Base-by-base conservation (phyloP, 1,140 invertebrate species). In the Bombus haemorrhoidalis region DNA sequence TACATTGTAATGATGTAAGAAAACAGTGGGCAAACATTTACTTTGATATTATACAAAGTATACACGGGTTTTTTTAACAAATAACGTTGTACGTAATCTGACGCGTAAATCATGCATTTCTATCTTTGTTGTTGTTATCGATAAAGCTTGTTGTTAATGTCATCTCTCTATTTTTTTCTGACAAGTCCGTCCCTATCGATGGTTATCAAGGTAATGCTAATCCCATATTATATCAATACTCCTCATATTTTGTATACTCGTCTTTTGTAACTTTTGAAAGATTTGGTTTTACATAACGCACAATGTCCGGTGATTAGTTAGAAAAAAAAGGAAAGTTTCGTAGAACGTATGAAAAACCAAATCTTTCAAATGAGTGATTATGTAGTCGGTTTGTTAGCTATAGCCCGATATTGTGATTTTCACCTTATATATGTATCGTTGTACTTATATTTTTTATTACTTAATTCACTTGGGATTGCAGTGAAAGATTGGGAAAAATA, bases 151-250 rank as follows among this genome's bases (percentile, higher is more conserved):
- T 95, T 95, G 94, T 95, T 95, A 95, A 95, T 94, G 94, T 94
- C 94, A 95, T 95, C 93, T 95, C 94, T 95, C 94, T 95, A 95
- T 95, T 95, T 95, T 95, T 95, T 95, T 94, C 94, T 94, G 93
- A 95, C 94, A 95, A 95, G 94, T 95, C 94, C 94, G 94, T 95
- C 94, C 94, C 93, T 94, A 95, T 94, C 93, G 94, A 94, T 94
- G 94, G 94, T 95, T 95, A 93, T 94, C 94, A 95, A 95, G 94
- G 94, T 95, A 95, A 95, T 95, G 92, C 94, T 94, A 94, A 95
- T 94, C 94, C 94, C 94, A 94, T 95, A 94, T 94, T 94, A 93
- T 95, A 95, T 94, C 94, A 94, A 95, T 95, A 94, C 92, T 94
- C 94, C 94, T 94, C 93, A 94, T 93, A 90, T 89, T 92, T 86